phyloP scores from a whole-genome alignment of 1,140 invertebrate genomes.

The Tribolium castaneum region DNA sequence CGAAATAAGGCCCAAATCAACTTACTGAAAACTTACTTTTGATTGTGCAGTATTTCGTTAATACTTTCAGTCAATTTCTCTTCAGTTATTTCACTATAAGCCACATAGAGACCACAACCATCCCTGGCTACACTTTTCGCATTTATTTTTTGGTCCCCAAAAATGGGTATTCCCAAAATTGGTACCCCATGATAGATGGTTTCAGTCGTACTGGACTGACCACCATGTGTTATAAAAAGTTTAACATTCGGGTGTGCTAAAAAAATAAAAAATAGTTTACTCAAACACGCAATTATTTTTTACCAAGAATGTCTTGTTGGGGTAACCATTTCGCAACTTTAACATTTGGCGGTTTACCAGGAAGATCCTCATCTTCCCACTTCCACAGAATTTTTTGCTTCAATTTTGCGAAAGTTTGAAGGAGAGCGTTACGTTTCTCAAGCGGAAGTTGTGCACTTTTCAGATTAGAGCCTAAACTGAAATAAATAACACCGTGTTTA shows the following conservation, averaged over 20 bases:
- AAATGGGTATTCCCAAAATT: conserved; percentile 62
- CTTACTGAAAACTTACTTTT: not conserved
- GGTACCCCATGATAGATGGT: conserved; percentile 65
- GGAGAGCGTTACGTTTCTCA: conserved; percentile 53
- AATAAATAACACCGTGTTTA: conserved; percentile 67
- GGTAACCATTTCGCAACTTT: conserved; percentile 75
- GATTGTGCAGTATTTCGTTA: conserved; percentile 48
- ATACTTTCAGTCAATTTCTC: conserved; percentile 51
- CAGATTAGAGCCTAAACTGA: conserved; percentile 70
- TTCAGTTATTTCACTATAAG: conserved; percentile 55
- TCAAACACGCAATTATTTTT: too few relatives aligned
- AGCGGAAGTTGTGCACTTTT: conserved; percentile 64
- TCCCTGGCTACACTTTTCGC: conserved; percentile 51
- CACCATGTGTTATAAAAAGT: conserved; percentile 45
- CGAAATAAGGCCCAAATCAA: too few relatives aligned
- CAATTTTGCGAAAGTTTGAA: conserved; percentile 58
- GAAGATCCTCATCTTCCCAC: conserved; percentile 70
- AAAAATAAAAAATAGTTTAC: not conserved
- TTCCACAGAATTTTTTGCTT: conserved; percentile 72
- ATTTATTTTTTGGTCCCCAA: conserved; percentile 54
- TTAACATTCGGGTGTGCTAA: conserved; percentile 44
- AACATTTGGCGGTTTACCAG: conserved; percentile 71
- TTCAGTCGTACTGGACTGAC: conserved; percentile 56
- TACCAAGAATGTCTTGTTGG: conserved; percentile 76
- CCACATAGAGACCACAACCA: conserved; percentile 47